phyloP scores from a whole-genome alignment of 2,888 invertebrate species.

The Cyclophora punctaria region DNA sequence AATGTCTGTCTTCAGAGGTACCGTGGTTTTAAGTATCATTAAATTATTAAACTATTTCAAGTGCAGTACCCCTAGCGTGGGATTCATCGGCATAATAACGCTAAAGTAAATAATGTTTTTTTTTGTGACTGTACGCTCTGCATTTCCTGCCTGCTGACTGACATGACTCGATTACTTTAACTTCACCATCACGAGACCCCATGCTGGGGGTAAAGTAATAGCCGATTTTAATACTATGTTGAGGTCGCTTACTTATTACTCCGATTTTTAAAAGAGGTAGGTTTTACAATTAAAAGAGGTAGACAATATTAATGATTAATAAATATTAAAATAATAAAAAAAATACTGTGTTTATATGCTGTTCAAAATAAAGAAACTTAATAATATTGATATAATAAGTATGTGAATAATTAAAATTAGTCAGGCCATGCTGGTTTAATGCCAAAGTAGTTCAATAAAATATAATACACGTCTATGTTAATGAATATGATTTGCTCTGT shows the following conservation, averaged over 20 bases:
- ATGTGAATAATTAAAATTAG: background rate
- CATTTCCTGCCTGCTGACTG: too few relatives aligned
- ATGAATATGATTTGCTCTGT: background rate
- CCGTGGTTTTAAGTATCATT: too few relatives aligned
- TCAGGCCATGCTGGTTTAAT: slow-evolving; percentile 5
- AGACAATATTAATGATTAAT: slow-evolving; percentile 8
- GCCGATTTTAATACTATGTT: slow-evolving; percentile 14
- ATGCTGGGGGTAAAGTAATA: too few relatives aligned
- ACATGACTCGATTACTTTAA: too few relatives aligned
- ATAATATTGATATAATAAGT: background rate
- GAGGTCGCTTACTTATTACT: slow-evolving; percentile 16
- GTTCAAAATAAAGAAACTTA: background rate
- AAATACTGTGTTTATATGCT: background rate
- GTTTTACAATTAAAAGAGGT: slow-evolving; percentile 13
- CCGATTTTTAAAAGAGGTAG: slow-evolving; percentile 16
- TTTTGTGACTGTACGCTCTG: too few relatives aligned
- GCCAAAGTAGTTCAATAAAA: background rate
- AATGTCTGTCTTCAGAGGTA: too few relatives aligned
- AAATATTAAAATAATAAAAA: background rate
- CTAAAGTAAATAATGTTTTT: too few relatives aligned
- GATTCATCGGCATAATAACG: too few relatives aligned
- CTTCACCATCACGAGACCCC: too few relatives aligned
- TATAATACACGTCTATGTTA: background rate
- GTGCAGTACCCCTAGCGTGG: slow-evolving; percentile 4
- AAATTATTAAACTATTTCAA: slow-evolving; percentile 1